Base-by-base conservation (phyloP, 2,113 vertebrate species). In the Pluvianellus socialis region DNA sequence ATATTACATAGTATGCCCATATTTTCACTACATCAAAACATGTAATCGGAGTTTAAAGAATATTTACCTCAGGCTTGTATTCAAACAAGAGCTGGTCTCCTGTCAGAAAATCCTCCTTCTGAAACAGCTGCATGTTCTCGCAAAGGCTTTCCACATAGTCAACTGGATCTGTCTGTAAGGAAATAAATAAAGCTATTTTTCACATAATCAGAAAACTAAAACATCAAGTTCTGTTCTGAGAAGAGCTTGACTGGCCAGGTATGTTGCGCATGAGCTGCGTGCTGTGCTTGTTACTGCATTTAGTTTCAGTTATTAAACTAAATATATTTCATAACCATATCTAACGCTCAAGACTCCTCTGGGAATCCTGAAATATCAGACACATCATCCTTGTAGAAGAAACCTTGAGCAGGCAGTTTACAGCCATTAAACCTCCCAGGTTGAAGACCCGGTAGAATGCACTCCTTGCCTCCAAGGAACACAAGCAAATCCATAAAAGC, bases 61-160 rank as follows among this genome's bases (percentile, higher is more conserved):
- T 45, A 76, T 94, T 97, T 98, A 99, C 99, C 96, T 99, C 98
- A 47, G 99, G 98, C 74, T 98, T 98, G 91, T 99, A 99, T 80
- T 99, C 98, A 97, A 99, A 99, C 96, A 99, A 98, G 73, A 99
- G 99, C 97, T 99, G 99, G 94, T 99, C 99, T 98, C 99, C 99
- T 38, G 99, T 99, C 89, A 99, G 98, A 87, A 99, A 99, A 97
- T 99, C 99, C 93, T 99, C 98, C 92, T 99, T 98, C 16, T 98
- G 98, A 92, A 99, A 99, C 42, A 99, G 97, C 94, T 99, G 99
- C 99, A 99, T 99, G 97, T 99, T 99, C 97, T 99, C 99, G 98
- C 99, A 99, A 28, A 99, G 98, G 92, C 99, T 99, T 98, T 99
- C 99, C 50, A 99, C 99, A 50, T 99, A 99, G 68, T 99, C 99